phyloP scores from a whole-genome alignment of 1,140 invertebrate species.

The Luehdorfia chinensis region DNA sequence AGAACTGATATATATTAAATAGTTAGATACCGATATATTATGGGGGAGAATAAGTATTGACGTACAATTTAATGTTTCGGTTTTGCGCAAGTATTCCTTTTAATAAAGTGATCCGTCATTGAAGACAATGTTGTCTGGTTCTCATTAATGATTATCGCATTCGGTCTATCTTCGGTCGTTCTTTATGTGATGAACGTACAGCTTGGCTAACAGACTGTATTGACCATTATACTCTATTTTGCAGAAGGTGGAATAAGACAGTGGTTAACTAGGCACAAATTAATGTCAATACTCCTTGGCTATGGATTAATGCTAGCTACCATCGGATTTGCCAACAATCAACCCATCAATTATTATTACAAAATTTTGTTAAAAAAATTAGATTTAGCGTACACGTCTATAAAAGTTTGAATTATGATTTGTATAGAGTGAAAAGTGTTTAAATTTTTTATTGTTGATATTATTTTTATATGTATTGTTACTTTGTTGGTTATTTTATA shows the following conservation, averaged over 20 bases:
- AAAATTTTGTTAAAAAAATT: conserved; percentile 66
- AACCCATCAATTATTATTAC: conserved; percentile 70
- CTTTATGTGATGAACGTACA: no score
- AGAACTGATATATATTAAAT: no score
- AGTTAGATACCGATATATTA: no score
- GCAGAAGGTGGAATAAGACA: conserved; percentile 57
- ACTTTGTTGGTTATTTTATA: background rate
- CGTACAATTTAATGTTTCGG: no score
- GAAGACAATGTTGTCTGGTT: no score
- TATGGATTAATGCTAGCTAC: conserved; percentile 71
- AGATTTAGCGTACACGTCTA: conserved; percentile 49
- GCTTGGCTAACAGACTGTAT: no score
- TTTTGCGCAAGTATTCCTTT: no score
- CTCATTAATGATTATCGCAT: no score
- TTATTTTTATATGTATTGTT: conserved; percentile 1
- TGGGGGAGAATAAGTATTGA: no score
- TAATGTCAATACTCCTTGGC: conserved; percentile 66
- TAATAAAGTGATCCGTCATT: no score
- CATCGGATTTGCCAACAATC: conserved; percentile 71
- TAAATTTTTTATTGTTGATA: conserved; percentile 12
- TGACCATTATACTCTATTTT: no score
- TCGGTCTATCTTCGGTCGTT: no score
- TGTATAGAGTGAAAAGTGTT: background rate
- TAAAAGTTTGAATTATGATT: conserved; percentile 44
- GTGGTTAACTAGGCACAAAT: conserved; percentile 65